Evolutionary conservation across 2,888 invertebrate species (phyloP), one percentile per base, ranked within the genome.

Genomic region (Plebejus melissa): DNA sequence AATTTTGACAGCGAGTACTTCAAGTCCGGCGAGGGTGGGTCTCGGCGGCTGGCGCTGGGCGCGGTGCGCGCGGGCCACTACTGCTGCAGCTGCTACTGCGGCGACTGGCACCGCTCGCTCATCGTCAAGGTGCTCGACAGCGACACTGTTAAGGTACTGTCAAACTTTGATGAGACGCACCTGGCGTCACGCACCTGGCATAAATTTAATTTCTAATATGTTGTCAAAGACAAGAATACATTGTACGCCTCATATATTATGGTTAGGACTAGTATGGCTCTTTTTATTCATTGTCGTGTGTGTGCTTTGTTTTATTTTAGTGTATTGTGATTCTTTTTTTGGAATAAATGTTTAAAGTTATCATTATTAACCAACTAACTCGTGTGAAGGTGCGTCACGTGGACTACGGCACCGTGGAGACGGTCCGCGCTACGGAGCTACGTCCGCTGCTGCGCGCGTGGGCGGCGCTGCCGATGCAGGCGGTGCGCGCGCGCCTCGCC

Each of bases 401-500:
- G 80, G 95, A 95, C 89, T 95, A 94, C 87, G 95, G 94, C 82
- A 94, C 94, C 70, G 91, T 94, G 83, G 88, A 88, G 77, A 54
- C 81, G 82, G 76, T 88, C 87, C 80, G 0, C 41, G 2, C 65
- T 79, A 0, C n/a, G 7, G 46, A 5, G 79, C 88, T 92, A 83
- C 82, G 82, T 79, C 84, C 90, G 77, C 88, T 94, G 81, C 88
- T 80, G 80, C 86, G 86, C 54, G 80, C 81, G 71, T 95, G 94
- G 86, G 85, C 83, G 4, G 50, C 78, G 77, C 86, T 94, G 81
- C 91, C 94, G 60, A 91, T 90, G 83, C 94, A 94, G 88, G 94
- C 94, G 0, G 79, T 91, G 78, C 89, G 94, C 77, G 94, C 91
- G 78, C 88, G 94, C 1, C 88, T 95, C 32, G 91, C 93, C 4